A percentile compares a stretch with the other conserved stretches of the same genome.
phyloP scores from a whole-genome alignment of 92 coral and sea anemone species.

The Anthopleura xanthogrammica region DNA sequence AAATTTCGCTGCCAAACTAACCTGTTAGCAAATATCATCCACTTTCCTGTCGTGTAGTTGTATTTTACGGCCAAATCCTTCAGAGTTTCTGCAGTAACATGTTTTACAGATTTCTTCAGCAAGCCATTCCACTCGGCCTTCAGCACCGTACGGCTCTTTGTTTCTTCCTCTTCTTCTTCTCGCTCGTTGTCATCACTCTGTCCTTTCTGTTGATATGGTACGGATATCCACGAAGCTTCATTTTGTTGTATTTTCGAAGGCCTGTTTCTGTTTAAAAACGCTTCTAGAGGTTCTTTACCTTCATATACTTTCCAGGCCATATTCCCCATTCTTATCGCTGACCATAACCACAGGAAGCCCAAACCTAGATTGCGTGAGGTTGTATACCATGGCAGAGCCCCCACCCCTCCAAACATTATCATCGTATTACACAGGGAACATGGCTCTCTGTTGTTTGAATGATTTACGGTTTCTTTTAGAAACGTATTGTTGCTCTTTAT shows the following conservation, averaged over 20 bases:
- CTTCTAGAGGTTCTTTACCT: neutral
- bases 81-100: slow-evolving; percentile 4
- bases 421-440: too few species aligned
- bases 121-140: slow-evolving; percentile 14
- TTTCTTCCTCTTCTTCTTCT: neutral
- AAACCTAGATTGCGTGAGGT: too few species aligned
- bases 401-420: too few species aligned
- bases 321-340: too few species aligned
- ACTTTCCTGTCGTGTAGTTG: slow-evolving; percentile 27
- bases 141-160: neutral
- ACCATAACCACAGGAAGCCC: too few species aligned
- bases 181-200: neutral
- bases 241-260: neutral
- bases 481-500: too few species aligned
- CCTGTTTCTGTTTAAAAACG: neutral
- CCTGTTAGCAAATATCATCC: slow-evolving; percentile 36
- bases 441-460: too few species aligned
- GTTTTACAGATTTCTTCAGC: neutral
- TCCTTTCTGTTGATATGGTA: neutral
- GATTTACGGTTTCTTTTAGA: too few species aligned
- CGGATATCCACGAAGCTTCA: neutral
- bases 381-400: too few species aligned
- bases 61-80: slow-evolving; percentile 29
- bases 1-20: neutral
- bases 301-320: neutral